Evolutionary conservation across 2,888 invertebrate species (phyloP), one percentile per base, ranked within the genome.

Genomic region (Pasiphila rectangulata): DNA sequence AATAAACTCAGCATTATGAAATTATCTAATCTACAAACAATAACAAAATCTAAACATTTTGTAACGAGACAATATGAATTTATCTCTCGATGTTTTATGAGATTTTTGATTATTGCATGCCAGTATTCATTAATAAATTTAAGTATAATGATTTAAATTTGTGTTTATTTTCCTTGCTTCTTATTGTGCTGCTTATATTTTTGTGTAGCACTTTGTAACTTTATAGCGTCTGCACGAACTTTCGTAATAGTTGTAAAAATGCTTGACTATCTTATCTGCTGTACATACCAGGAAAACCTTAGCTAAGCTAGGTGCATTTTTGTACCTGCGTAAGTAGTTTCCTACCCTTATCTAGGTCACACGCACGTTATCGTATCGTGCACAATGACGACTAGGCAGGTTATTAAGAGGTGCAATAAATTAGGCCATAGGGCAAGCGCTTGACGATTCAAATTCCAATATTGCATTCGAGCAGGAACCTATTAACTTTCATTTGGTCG

Each of bases 71-170:
- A 67, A 75, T 73, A 85, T 83, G 81, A 85, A 81, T 80, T 84
- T 83, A 80, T 83, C 83, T 81, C 80, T 81, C 78, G 71, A 69
- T 69, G 71, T 79, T 83, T 82, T 81, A 78, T 74, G 79, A 76
- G 74, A 71, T 79, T 84, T 83, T 79, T 79, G 37, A 65, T 76
- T 82, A 79, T 81, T 80, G 86, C 83, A 85, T 81, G 85, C 77
- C 75, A 79, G 76, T 81, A 81, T 79, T 76, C 77, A 80, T 75
- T 76, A 87, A 85, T 87, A 87, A 87, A 87, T 87, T 87, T 87
- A 87, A 87, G 87, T 87, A 83, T 80, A 87, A 85, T 82, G 72
- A 68, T 84, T 81, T 78, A 78, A 65, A 58, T 70, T 57, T 56
- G 56, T 67, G 83, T 87, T 87, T 87, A 60, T 84, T 86, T 87